Conservation (phyloP, 2,888 invertebrate genomes). For the Anticlea derivata region DNA sequence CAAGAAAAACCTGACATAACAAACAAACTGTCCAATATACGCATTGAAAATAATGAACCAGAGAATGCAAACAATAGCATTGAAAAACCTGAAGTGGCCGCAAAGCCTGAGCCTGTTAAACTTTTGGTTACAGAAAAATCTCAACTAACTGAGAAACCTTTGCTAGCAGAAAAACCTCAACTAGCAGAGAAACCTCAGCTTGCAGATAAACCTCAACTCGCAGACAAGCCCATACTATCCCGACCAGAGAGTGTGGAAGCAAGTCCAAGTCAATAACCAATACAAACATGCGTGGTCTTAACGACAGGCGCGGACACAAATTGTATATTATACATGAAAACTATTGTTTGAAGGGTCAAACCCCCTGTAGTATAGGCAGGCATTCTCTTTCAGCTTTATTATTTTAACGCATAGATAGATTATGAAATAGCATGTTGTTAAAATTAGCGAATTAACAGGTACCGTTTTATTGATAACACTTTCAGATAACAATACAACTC, state of each 20-base stretch:
- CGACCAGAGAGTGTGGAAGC: conserved; percentile 66
- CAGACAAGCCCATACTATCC: conserved; percentile 62
- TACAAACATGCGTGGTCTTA: conserved; percentile 60
- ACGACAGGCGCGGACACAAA: conserved; percentile 58
- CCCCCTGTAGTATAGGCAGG: conserved; percentile 31
- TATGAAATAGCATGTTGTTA: conserved; percentile 35
- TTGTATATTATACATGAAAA: conserved; percentile 75
- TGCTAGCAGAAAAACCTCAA: conserved; percentile 45
- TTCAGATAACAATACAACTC: conserved; percentile 27
- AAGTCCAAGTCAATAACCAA: conserved; percentile 73
- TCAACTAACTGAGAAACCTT: conserved; percentile 45
- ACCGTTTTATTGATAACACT: conserved; percentile 32
- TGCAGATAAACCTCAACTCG: conserved; percentile 59
- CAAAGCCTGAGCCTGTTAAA: conserved; percentile 41
- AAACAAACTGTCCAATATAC: conserved; percentile 61
- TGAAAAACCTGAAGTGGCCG: conserved; percentile 38
- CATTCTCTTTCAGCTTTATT: conserved; percentile 39
- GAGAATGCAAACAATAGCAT: conserved; percentile 26
- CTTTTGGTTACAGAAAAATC: conserved; percentile 36
- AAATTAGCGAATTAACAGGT: conserved; percentile 34
- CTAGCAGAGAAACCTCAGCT: conserved; percentile 52
- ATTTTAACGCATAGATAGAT: conserved; percentile 39
- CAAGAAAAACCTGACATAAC: conserved; percentile 69
- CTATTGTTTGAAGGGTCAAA: conserved; percentile 55
- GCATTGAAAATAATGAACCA: conserved; percentile 54